Evolutionary conservation across 1,140 invertebrate species (phyloP).

Genomic region (Triops cancriformis): DNA sequence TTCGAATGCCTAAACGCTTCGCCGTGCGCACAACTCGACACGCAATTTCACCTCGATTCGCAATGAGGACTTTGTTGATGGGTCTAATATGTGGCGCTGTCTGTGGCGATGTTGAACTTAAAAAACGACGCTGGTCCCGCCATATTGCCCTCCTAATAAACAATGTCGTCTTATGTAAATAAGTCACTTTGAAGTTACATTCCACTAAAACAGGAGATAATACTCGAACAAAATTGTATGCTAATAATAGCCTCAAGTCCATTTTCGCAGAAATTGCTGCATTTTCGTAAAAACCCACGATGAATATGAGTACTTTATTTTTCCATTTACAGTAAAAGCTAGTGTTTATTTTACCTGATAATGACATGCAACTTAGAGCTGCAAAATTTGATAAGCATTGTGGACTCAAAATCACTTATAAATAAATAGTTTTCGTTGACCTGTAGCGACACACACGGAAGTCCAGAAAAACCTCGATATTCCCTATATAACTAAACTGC

Average conservation of each 20-base stretch:
- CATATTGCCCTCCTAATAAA: neutral
- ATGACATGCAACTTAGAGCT: no score
- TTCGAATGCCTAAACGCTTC: constrained; percentile 76
- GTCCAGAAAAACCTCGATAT: neutral
- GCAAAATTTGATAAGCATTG: no score
- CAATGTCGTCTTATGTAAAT: neutral
- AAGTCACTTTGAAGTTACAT: no score
- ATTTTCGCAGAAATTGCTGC: neutral
- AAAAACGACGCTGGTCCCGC: neutral
- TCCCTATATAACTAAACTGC: neutral
- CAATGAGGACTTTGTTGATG: constrained; percentile 76
- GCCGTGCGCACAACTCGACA: constrained; percentile 85
- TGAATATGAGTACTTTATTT: no score
- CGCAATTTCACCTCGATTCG: constrained; percentile 96
- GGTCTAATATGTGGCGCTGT: constrained; percentile 28
- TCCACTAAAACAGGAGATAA: neutral
- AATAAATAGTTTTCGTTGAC: neutral
- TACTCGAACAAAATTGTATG: neutral
- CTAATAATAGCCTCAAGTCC: no score
- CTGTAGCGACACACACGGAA: neutral
- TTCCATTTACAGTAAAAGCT: no score
- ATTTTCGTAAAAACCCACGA: neutral
- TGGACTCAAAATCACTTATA: no score
- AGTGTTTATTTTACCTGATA: no score
- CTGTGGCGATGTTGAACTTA: neutral